Evolutionary conservation across 2,113 vertebrate genomes (phyloP).

Genomic region (Phalacrocorax carbo): DNA sequence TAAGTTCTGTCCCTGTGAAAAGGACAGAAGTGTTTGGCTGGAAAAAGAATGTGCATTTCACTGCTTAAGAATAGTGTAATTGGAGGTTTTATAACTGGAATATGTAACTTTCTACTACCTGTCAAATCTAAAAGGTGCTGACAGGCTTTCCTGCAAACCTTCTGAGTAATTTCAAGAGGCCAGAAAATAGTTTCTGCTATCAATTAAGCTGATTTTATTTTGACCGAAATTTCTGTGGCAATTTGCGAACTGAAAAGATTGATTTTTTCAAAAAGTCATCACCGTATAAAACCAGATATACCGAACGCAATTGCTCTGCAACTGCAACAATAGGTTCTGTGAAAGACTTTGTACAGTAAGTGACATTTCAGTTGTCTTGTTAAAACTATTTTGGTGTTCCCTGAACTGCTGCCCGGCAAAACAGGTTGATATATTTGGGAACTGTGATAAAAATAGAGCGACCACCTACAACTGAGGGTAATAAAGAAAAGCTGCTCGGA

Average conservation of each 20-base stretch:
- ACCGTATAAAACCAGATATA: neutral
- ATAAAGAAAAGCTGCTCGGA: neutral
- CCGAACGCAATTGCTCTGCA: neutral
- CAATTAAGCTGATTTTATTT: neutral
- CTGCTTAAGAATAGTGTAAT: neutral
- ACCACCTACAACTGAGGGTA: neutral
- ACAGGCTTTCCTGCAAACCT: neutral
- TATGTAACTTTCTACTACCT: neutral
- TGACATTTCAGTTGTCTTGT: neutral
- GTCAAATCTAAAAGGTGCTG: neutral
- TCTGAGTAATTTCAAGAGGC: neutral
- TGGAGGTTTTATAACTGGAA: neutral
- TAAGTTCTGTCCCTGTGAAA: neutral
- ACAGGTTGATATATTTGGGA: neutral
- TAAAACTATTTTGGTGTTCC: neutral
- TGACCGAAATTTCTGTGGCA: neutral
- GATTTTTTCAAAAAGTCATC: neutral
- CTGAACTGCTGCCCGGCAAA: neutral
- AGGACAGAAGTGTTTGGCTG: neutral
- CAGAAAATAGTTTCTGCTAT: neutral
- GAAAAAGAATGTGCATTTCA: neutral
- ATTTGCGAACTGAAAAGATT: neutral
- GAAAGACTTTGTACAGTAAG: neutral
- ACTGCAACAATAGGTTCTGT: neutral
- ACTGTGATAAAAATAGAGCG: neutral